Conservation (phyloP, 2,888 invertebrate species). For the Ennomos quercinarius region DNA sequence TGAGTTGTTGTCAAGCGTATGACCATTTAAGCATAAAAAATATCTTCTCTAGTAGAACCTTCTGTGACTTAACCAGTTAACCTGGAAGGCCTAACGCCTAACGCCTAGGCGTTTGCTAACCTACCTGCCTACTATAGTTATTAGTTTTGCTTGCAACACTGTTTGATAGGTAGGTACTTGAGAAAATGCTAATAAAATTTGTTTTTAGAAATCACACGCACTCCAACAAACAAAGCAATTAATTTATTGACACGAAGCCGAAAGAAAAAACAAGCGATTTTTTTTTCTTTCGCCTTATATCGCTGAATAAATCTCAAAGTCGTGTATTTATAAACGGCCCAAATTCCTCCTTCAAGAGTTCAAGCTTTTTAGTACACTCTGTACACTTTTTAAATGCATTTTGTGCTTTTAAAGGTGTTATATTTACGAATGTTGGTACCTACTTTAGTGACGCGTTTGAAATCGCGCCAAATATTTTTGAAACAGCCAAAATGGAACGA, state of each 20-base stretch:
- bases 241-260: conserved; percentile 16
- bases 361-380: conserved; percentile 7
- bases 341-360: conserved; percentile 31
- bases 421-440: conserved; percentile 38
- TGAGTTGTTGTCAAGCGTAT: no score
- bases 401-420: conserved; percentile 55
- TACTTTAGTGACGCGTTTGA: conserved; percentile 57
- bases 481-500: conserved; percentile 27
- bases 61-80: no score
- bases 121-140: no score
- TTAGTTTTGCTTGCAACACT: no score
- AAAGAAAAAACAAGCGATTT: conserved; percentile 2
- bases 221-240: conserved; percentile 28
- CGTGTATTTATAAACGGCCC: conserved; percentile 43
- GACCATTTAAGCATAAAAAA: no score
- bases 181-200: no score
- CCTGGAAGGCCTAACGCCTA: no score
- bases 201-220: conserved; percentile 4
- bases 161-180: no score
- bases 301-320: conserved; percentile 11
- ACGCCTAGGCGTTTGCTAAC: no score
- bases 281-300: no score
- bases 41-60: no score
- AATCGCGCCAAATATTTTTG: conserved; percentile 56
- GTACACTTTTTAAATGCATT: conserved; percentile 36